These are phyloP conservation scores for Pyrocoelia pectoralis DNA, from an alignment of 2,888 invertebrate genomes.

Conservation along the genomic window DNA sequence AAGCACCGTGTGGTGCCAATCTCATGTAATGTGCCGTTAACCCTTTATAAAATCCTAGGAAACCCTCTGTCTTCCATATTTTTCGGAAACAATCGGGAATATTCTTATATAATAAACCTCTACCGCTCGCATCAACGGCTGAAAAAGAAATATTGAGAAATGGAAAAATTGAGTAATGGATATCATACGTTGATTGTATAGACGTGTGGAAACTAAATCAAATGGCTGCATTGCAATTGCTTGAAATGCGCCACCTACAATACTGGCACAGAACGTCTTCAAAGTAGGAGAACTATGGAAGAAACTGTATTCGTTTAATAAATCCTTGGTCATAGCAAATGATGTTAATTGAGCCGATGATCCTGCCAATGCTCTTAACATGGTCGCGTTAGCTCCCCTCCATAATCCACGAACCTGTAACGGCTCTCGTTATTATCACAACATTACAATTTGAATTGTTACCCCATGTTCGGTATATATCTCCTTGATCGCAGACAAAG, in stretches of 20 bases:
- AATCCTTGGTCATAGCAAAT: slow-evolving; percentile 72
- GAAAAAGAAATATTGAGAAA: slow-evolving; percentile 11
- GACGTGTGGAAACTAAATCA: slow-evolving; percentile 87
- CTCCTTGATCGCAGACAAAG: slow-evolving; percentile 61
- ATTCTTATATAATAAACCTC: slow-evolving; percentile 73
- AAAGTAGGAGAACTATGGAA: slow-evolving; percentile 62
- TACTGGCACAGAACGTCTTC: slow-evolving; percentile 72
- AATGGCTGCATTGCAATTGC: slow-evolving; percentile 84
- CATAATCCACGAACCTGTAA: slow-evolving; percentile 70
- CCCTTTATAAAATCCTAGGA: slow-evolving; percentile 88
- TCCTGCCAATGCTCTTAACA: slow-evolving; percentile 77
- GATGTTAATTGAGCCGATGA: slow-evolving; percentile 86
- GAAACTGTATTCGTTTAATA: slow-evolving; percentile 52
- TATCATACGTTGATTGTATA: slow-evolving; percentile 83
- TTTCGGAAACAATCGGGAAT: slow-evolving; percentile 80
- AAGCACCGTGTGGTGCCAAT: slow-evolving; percentile 88
- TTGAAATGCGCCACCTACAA: slow-evolving; percentile 79
- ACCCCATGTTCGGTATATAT: slow-evolving; percentile 67
- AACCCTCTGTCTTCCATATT: slow-evolving; percentile 78
- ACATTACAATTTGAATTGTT: too few species aligned
- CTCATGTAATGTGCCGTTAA: slow-evolving; percentile 87
- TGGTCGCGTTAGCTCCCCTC: slow-evolving; percentile 77
- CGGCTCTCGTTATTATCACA: background rate
- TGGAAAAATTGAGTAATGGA: background rate
- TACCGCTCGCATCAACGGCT: slow-evolving; percentile 70